Evolutionary conservation across 2,888 invertebrate genomes (phyloP), one percentile per base, ranked within the genome.

Genomic region (Phortica okadai): DNA sequence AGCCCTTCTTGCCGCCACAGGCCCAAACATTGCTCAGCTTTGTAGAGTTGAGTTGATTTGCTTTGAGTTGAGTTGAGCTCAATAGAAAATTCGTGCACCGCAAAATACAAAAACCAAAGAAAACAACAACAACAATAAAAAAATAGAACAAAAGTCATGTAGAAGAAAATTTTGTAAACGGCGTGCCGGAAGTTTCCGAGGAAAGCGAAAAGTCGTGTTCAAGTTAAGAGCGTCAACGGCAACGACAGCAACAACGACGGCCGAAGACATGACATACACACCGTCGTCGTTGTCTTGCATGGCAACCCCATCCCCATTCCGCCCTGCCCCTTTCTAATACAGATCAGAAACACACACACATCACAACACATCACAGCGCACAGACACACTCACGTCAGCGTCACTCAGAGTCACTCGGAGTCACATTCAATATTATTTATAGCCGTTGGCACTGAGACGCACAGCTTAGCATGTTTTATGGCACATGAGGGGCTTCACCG

Each of bases 141-240:
- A 10, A 62, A 56, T 14, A 11, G 56, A 33, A 33, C 33, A 33
- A 33, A 33, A 33, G 33, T 33, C 33, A 33, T 33, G 79, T 74
- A 79, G 54, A 82, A 11, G 62, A 62, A 62, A 81, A 82, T 83
- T 81, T 74, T 77, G 76, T 84, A 82, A 79, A 78, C 77, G 11
- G 42, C 67, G 66, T 76, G 78, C 81, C 80, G 81, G 78, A 79
- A 81, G 81, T 81, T 83, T 79, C 16, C 81, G 81, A 80, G 75
- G 78, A 78, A 86, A 85, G 82, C 80, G 83, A 85, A 86, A 86
- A 85, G 80, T 84, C 83, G 82, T 84, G 85, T 85, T n/a, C 78
- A 82, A 80, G 79, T 83, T 72, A 75, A 85, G 77, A 77, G 62
- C 25, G 25, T 7, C 25, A 25, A 62, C 3, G 56, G 16, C 33